Base-by-base conservation (phyloP, 2,113 vertebrate genomes). In the Australoheros scitulus region DNA sequence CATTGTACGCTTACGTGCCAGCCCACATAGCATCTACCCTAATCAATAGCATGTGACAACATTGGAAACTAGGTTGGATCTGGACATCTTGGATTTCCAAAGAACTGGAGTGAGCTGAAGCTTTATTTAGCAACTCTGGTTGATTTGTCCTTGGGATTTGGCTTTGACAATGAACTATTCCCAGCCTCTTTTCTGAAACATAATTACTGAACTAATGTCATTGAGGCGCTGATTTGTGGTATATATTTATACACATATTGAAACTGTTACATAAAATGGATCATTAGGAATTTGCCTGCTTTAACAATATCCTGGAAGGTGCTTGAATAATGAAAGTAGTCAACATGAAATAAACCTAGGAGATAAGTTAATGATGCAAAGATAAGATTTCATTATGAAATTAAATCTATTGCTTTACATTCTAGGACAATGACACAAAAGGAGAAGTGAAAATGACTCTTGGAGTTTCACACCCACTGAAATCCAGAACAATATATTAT, bases 1-100 rank as follows among this genome's bases (percentile, higher is more conserved):
- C 24, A 57, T 17, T 6, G 24, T 24, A 36, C 38, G 50, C 15
- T 77, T 65, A 43, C 20, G 47, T 47, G 74, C 79, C 77, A 81
- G 7, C 78, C 84, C 59, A 61, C 74, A 80, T 75, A 61, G 78
- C 24, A 18, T 87, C 74, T 14, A 29, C 18, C 3, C 61, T 87
- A 82, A 94, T 94, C 82, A 89, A 88, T 86, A 72, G 79, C 88
- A 91, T 50, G 81, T 84, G 81, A 58, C 20, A 85, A 81, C 41
- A 52, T 60, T 41, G 22, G 77, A 90, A 93, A 90, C 83, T 83
- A 86, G 89, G 83, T 76, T 20, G 61, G 61, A 91, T 91, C 80
- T 83, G 77, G 72, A 61, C 18, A n/a, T n/a, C 18, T 63, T n/a
- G 34, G 76, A 61, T 83, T 76, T 70, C 58, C 84, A 61, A 79